Percentiles rank a stretch among this genome's conserved stretches.
Evolutionary conservation across 2,797 vertebrate species (phyloP).

Genomic region (Enteromius radiatus): DNA sequence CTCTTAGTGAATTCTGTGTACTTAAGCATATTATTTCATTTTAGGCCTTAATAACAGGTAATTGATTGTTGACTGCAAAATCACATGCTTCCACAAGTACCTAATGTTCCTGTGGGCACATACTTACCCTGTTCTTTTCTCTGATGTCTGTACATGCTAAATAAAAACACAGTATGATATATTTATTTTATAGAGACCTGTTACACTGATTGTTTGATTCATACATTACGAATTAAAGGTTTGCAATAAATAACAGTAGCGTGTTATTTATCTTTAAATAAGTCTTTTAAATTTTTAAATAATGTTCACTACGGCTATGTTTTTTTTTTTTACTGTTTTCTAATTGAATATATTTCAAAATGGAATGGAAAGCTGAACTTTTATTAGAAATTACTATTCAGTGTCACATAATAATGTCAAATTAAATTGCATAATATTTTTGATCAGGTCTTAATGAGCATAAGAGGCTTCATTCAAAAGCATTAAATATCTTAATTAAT

Average conservation of each 20-base stretch:
- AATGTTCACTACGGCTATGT: background rate
- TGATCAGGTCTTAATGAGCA: background rate
- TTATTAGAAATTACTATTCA: background rate
- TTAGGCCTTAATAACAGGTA: background rate
- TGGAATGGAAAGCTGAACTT: background rate
- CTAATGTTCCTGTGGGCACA: background rate
- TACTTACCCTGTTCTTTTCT: background rate
- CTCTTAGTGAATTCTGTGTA: slow-evolving; percentile 72
- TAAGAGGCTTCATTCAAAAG: background rate
- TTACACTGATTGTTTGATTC: background rate
- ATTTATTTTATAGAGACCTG: slow-evolving; percentile 4
- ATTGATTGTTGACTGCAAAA: background rate
- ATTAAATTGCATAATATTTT: background rate
- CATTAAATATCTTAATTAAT: background rate
- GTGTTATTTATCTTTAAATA: too few relatives aligned
- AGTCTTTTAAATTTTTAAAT: too few relatives aligned
- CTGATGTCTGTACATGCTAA: background rate
- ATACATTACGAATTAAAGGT: background rate
- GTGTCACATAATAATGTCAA: background rate
- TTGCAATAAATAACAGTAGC: background rate
- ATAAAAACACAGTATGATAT: background rate
- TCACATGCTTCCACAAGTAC: background rate
- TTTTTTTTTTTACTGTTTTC: too few relatives aligned
- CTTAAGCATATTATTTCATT: slow-evolving; percentile 40
- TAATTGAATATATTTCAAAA: background rate